Evolutionary conservation across 2,888 invertebrate genomes (phyloP).

Genomic region (Philopedon plagiatum): DNA sequence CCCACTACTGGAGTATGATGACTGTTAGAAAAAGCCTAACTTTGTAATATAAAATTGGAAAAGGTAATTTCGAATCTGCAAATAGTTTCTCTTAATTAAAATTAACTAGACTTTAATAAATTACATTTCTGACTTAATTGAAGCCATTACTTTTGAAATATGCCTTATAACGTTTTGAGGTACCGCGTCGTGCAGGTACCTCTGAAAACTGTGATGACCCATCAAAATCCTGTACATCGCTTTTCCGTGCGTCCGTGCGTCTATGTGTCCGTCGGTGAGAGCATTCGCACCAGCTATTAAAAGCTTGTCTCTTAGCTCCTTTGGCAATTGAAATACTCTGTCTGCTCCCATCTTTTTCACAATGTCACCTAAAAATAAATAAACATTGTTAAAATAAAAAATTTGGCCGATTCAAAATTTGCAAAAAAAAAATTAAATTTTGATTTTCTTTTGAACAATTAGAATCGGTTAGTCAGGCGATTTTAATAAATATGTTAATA

Average conservation of each 20-base stretch:
- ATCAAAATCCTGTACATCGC: conserved; percentile 82
- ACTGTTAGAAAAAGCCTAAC: too few relatives aligned
- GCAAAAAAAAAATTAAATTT: too few relatives aligned
- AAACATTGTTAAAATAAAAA: not conserved
- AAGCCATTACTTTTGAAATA: conserved; percentile 85
- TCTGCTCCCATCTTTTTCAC: conserved; percentile 83
- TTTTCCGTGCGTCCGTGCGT: conserved; percentile 85
- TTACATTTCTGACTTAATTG: conserved; percentile 66
- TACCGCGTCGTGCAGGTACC: conserved; percentile 84
- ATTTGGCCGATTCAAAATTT: too few relatives aligned
- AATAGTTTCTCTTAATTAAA: not conserved
- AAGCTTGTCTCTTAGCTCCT: conserved; percentile 83
- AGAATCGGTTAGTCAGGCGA: too few relatives aligned
- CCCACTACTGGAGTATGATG: too few relatives aligned
- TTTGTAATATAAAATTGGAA: conserved; percentile 1
- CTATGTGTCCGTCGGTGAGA: conserved; percentile 87
- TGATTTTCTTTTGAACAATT: too few relatives aligned
- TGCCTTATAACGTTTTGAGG: conserved; percentile 84
- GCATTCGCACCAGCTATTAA: conserved; percentile 87
- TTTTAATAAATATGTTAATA: too few relatives aligned
- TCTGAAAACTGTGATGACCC: conserved; percentile 82
- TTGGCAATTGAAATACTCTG: conserved; percentile 78
- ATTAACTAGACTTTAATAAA: not conserved
- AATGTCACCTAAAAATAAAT: conserved; percentile 71
- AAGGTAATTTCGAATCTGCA: not conserved